phyloP scores from a whole-genome alignment of 2,797 vertebrate genomes.

The Rousettus madagascariensis region DNA sequence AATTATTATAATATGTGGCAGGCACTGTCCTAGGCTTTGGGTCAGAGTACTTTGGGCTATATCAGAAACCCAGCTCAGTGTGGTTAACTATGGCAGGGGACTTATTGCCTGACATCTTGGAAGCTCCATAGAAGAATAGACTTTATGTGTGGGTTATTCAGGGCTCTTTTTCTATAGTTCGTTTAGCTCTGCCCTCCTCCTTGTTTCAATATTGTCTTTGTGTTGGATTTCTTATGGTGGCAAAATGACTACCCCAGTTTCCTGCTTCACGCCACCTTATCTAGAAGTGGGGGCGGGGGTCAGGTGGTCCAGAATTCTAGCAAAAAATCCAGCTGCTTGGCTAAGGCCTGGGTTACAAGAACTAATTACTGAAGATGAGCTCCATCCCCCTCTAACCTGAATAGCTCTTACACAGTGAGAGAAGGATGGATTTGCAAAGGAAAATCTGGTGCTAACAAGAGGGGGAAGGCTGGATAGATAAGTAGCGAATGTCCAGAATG shows the following conservation, averaged over 20 bases:
- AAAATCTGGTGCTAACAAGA: neutral
- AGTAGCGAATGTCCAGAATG: neutral
- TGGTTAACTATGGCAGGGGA: neutral
- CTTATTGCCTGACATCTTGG: neutral
- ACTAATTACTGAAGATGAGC: neutral
- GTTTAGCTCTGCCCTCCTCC: neutral
- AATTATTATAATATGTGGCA: neutral
- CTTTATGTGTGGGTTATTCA: neutral
- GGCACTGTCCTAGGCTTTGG: neutral
- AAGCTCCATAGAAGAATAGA: neutral
- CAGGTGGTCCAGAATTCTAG: neutral
- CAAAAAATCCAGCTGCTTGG: neutral
- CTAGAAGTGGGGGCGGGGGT: neutral
- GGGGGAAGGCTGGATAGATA: neutral
- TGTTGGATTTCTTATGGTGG: neutral
- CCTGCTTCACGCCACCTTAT: neutral
- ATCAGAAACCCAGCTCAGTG: neutral
- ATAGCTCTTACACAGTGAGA: neutral
- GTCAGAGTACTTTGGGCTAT: neutral
- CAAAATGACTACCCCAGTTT: neutral
- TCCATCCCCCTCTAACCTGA: neutral
- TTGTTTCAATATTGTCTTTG: neutral
- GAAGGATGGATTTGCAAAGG: neutral
- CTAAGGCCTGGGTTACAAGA: neutral
- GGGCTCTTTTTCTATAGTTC: neutral